phyloP scores from a whole-genome alignment of 2,888 invertebrate genomes.

The Geotrupes spiniger region DNA sequence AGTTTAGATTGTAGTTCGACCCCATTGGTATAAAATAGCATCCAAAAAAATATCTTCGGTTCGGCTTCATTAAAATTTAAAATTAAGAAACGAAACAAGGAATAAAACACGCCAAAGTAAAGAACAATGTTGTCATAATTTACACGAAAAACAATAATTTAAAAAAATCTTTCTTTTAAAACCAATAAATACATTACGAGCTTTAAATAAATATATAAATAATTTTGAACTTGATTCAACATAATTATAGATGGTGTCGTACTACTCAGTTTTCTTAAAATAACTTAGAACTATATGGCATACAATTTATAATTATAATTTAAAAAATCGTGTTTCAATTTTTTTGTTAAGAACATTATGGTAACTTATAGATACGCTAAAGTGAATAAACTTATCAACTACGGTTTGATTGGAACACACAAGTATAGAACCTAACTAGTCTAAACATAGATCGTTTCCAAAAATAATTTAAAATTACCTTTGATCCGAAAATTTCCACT shows the following conservation, averaged over 20 bases:
- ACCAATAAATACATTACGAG: slow-evolving; percentile 35
- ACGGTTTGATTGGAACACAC: slow-evolving; percentile 15
- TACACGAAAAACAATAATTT: slow-evolving; percentile 33
- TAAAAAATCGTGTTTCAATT: slow-evolving; percentile 6
- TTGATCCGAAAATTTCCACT: slow-evolving; percentile 31
- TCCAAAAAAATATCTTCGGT: slow-evolving; percentile 29
- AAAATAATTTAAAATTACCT: slow-evolving; percentile 27
- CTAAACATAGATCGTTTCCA: slow-evolving; percentile 29
- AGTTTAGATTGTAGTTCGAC: slow-evolving; percentile 38
- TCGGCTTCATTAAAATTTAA: slow-evolving; percentile 23
- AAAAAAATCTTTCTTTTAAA: slow-evolving; percentile 39
- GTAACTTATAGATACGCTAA: slow-evolving; percentile 10
- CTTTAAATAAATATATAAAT: slow-evolving; percentile 35
- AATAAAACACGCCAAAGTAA: slow-evolving; percentile 40
- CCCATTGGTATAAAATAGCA: slow-evolving; percentile 33
- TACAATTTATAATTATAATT: no score
- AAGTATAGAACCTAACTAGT: slow-evolving; percentile 19
- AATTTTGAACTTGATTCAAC: slow-evolving; percentile 39
- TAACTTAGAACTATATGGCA: slow-evolving; percentile 24
- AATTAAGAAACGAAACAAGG: slow-evolving; percentile 35
- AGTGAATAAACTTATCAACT: slow-evolving; percentile 11
- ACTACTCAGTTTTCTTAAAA: slow-evolving; percentile 33
- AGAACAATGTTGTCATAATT: slow-evolving; percentile 45
- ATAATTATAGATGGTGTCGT: slow-evolving; percentile 40
- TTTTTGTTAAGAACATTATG: slow-evolving; percentile 1